Evolutionary conservation across 1,140 invertebrate species (phyloP).

Genomic region (Zeugodacus cucurbitae): DNA sequence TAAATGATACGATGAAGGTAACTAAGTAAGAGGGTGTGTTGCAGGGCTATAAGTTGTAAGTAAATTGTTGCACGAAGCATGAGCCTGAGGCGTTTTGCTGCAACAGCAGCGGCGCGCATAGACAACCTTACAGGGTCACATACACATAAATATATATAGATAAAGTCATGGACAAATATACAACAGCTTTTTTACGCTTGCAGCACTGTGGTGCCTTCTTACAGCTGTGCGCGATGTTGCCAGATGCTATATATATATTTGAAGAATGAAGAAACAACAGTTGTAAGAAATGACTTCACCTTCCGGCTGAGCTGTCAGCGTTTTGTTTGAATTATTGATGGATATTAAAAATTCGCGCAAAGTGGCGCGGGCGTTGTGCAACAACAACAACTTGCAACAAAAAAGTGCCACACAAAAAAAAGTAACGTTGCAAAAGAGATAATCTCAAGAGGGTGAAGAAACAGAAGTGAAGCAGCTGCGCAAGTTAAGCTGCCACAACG

Average conservation of each 20-base stretch:
- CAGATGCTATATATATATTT: not conserved
- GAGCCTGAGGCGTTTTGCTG: not conserved
- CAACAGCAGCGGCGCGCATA: not conserved
- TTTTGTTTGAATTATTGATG: slow-evolving; percentile 38
- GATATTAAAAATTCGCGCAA: slow-evolving; percentile 15
- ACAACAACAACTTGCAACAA: not conserved
- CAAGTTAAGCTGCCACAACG: not conserved
- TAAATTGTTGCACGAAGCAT: not conserved
- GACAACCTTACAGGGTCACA: not conserved
- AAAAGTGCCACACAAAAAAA: not conserved
- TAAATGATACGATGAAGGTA: not conserved
- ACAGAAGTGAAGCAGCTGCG: not conserved
- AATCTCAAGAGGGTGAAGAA: not conserved
- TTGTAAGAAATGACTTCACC: not conserved
- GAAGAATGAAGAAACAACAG: not conserved
- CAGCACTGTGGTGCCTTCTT: not conserved
- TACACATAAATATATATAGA: not conserved
- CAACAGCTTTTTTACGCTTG: not conserved
- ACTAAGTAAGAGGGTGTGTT: not conserved
- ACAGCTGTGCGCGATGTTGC: not conserved
- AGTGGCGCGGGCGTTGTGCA: not conserved
- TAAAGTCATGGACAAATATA: not conserved
- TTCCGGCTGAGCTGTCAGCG: slow-evolving; percentile 6
- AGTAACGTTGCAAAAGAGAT: not conserved
- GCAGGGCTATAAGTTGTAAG: not conserved